phyloP scores from a whole-genome alignment of 2,797 vertebrate species.

The Acanthurus lineatus region DNA sequence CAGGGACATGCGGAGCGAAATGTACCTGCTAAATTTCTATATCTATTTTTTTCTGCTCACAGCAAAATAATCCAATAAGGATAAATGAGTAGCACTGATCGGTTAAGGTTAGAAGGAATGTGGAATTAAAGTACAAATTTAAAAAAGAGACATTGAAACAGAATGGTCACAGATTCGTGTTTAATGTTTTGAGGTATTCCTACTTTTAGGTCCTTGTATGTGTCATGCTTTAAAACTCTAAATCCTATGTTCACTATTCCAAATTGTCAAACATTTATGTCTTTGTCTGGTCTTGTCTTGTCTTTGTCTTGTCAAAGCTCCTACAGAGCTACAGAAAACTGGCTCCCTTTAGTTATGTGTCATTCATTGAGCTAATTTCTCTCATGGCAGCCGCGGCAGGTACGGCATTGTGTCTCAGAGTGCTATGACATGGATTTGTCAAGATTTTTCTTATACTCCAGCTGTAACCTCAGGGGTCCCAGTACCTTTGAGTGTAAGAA shows the following conservation, averaged over 20 bases:
- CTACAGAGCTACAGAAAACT: slow-evolving; percentile 7
- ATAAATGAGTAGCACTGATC: neutral
- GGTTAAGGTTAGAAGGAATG: neutral
- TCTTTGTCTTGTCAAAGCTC: neutral
- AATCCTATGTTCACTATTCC: neutral
- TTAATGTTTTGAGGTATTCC: neutral
- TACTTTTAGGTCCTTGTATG: neutral
- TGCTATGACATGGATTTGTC: neutral
- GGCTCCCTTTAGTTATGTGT: neutral
- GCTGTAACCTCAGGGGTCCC: neutral
- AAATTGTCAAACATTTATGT: neutral
- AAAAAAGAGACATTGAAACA: neutral
- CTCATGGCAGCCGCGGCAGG: neutral
- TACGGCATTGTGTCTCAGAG: neutral
- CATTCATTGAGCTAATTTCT: slow-evolving; percentile 16
- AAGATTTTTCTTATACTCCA: neutral
- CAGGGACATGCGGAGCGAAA: neutral
- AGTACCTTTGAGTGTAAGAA: neutral
- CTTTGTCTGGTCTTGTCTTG: neutral
- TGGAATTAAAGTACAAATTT: neutral
- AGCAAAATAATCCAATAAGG: neutral
- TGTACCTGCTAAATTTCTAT: neutral
- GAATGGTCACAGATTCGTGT: neutral
- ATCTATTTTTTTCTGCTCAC: too few species aligned
- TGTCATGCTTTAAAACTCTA: neutral